Conservation (phyloP, 1,140 invertebrate genomes). For the Muscidifurax raptorellus region DNA sequence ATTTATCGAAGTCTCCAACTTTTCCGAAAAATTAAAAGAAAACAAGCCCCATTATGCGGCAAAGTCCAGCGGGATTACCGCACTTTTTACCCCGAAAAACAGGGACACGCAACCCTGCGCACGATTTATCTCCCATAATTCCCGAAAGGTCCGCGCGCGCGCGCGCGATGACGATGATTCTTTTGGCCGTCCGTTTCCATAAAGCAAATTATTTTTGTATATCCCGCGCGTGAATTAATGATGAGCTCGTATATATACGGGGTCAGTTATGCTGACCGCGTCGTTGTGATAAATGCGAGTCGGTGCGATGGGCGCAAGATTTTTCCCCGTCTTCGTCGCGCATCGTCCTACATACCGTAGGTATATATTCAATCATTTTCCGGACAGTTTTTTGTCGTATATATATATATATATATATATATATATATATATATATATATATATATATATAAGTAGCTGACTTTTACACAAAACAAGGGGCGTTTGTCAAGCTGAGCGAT, state of each 20-base stretch:
- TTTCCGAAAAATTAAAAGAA: slow-evolving; percentile 7
- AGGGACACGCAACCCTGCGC: background rate
- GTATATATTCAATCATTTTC: slow-evolving; percentile 42
- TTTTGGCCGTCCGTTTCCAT: slow-evolving; percentile 66
- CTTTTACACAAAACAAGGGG: slow-evolving; percentile 26
- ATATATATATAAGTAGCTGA: background rate
- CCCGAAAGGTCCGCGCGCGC: slow-evolving; percentile 31
- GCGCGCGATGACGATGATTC: slow-evolving; percentile 43
- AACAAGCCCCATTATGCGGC: slow-evolving; percentile 25
- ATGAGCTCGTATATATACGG: slow-evolving; percentile 56
- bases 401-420: too few relatives aligned
- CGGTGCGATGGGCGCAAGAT: slow-evolving; percentile 19
- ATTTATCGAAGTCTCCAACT: background rate
- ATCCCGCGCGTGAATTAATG: slow-evolving; percentile 70
- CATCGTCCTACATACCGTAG: too few relatives aligned
- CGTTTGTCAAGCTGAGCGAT: slow-evolving; percentile 27
- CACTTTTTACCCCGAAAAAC: background rate
- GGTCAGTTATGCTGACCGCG: slow-evolving; percentile 39
- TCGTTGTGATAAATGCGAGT: slow-evolving; percentile 51
- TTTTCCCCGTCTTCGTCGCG: slow-evolving; percentile 34
- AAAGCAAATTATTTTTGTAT: slow-evolving; percentile 73
- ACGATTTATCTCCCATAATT: slow-evolving; percentile 47
- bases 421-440: too few relatives aligned
- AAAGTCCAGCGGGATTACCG: background rate
- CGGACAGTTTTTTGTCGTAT: background rate